Percentiles rank a stretch among this genome's conserved stretches.
phyloP scores from a whole-genome alignment of 2,797 vertebrate genomes.

The Leptodactylus fallax region DNA sequence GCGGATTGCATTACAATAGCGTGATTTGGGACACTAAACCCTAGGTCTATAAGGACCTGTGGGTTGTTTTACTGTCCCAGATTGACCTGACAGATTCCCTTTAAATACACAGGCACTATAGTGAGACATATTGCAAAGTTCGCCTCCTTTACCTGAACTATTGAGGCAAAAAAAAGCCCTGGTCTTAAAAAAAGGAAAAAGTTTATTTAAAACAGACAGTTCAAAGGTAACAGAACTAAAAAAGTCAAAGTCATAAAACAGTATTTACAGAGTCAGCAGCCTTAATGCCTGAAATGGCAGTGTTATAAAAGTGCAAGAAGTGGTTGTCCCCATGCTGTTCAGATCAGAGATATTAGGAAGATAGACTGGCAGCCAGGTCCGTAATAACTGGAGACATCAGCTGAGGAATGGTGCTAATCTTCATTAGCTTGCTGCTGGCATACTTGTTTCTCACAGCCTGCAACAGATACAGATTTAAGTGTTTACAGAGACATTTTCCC shows the following conservation, averaged over 20 bases:
- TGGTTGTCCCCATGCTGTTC: not conserved
- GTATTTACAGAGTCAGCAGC: conserved; percentile 66
- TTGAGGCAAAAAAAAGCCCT: not conserved
- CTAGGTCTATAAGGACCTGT: no score
- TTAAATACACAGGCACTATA: no score
- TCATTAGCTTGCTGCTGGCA: conserved; percentile 85
- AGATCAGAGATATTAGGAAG: not conserved
- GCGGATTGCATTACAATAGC: no score
- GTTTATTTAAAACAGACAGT: conserved; percentile 68
- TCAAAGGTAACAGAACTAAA: not conserved
- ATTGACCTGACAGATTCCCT: no score
- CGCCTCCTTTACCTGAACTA: no score
- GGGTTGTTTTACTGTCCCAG: no score
- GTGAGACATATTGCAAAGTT: no score
- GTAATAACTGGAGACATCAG: conserved; percentile 76
- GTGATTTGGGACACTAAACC: no score
- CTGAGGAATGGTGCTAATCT: conserved; percentile 85
- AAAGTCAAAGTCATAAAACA: conserved; percentile 28
- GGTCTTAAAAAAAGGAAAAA: not conserved
- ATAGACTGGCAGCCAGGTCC: conserved; percentile 76
- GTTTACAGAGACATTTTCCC: no score
- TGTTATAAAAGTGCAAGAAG: conserved; percentile 58
- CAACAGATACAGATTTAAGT: not conserved
- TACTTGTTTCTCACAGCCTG: conserved; percentile 93
- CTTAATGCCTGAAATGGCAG: conserved; percentile 33